These are phyloP conservation scores for Agrotis segetum DNA, from an alignment of 2,888 invertebrate species.

Conservation along the genomic window DNA sequence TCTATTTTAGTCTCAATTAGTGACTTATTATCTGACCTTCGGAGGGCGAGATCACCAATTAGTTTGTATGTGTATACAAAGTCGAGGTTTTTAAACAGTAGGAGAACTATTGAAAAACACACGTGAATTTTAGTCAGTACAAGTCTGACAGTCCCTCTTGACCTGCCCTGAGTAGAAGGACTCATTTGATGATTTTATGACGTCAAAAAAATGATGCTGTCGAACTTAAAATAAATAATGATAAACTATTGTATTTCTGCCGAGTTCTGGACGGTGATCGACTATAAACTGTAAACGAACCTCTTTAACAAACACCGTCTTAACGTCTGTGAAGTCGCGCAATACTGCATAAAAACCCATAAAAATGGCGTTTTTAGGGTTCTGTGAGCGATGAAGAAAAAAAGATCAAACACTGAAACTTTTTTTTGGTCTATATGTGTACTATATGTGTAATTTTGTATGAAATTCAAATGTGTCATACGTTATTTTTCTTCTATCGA, in stretches of 20 bases:
- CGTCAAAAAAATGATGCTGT: no score
- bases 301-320: conserved; percentile 62
- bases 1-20: conserved; percentile 42
- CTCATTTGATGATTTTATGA: no score
- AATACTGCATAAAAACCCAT: conserved; percentile 57
- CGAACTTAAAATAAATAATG: neutral
- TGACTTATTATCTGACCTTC: conserved; percentile 5
- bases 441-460: no score
- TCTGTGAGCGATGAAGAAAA: neutral
- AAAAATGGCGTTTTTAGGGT: conserved; percentile 42
- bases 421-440: no score
- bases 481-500: no score
- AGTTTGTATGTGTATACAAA: conserved; percentile 19
- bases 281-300: conserved; percentile 53
- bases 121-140: no score
- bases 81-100: conserved; percentile 11
- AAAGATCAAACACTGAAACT: neutral
- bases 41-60: conserved; percentile 22
- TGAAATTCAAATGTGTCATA: neutral
- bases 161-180: no score
- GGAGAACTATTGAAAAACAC: no score
- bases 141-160: no score
- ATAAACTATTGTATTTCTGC: conserved; percentile 37
- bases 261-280: neutral
- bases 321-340: conserved; percentile 51